Percentiles rank a stretch among this genome's conserved stretches.
Conservation (phyloP, 2,888 invertebrate species). For the Mayetiola destructor region DNA sequence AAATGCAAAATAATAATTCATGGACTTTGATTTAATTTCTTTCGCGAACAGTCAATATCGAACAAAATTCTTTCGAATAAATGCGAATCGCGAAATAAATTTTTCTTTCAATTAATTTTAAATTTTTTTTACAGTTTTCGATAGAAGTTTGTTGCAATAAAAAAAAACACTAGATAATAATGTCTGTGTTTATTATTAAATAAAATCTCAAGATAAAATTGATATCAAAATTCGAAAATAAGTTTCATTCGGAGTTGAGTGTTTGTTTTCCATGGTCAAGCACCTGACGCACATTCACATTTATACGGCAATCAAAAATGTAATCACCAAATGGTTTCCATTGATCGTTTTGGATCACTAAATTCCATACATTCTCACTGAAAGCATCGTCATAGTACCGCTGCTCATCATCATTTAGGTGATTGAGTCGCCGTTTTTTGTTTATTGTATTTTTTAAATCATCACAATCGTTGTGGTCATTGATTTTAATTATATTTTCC, state of each 20-base stretch:
- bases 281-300: constrained; percentile 89
- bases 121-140: background rate
- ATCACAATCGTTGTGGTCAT: background rate
- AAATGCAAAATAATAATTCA: too few species aligned
- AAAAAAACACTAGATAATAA: background rate
- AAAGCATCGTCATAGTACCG: constrained; percentile 11
- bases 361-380: constrained; percentile 24
- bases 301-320: constrained; percentile 63
- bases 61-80: background rate
- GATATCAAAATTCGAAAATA: background rate
- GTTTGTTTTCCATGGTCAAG: constrained; percentile 40
- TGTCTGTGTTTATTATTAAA: constrained; percentile 1
- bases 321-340: constrained; percentile 45
- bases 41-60: too few species aligned
- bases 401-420: background rate
- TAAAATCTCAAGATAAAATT: background rate
- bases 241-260: background rate
- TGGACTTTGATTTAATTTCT: too few species aligned
- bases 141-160: background rate
- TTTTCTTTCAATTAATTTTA: constrained; percentile 9
- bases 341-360: constrained; percentile 19
- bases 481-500: background rate
- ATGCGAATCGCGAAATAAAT: background rate
- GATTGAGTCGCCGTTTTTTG: background rate
- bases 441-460: constrained; percentile 8